phyloP scores from a whole-genome alignment of 1,140 invertebrate species.

The Bilobella aurantiaca region DNA sequence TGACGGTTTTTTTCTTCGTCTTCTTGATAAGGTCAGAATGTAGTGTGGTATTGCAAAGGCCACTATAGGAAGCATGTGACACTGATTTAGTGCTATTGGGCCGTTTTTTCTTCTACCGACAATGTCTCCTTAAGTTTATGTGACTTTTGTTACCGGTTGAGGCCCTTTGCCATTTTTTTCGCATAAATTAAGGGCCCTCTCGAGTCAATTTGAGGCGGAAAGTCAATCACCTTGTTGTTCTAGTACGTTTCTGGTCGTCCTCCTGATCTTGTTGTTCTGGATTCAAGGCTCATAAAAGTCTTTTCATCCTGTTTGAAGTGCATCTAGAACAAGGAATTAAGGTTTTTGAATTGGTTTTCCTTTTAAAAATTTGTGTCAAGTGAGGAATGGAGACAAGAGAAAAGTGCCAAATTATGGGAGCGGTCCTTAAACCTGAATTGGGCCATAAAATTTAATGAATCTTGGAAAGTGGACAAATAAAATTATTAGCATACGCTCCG shows the following conservation, averaged over 20 bases:
- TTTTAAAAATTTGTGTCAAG: too few relatives aligned
- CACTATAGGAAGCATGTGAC: not conserved
- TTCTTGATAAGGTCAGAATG: not conserved
- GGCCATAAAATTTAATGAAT: too few relatives aligned
- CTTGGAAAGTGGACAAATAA: too few relatives aligned
- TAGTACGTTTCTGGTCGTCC: not conserved
- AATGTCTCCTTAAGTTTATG: not conserved
- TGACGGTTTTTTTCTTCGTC: not conserved
- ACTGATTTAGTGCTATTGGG: not conserved
- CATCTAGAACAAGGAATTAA: too few relatives aligned
- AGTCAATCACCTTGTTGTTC: not conserved
- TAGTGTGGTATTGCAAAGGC: not conserved
- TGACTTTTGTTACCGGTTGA: not conserved
- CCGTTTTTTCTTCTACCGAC: not conserved
- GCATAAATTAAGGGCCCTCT: not conserved
- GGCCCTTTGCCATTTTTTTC: not conserved
- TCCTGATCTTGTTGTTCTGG: not conserved
- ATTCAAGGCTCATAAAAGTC: too few relatives aligned
- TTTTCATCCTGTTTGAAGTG: too few relatives aligned
- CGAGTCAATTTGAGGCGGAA: not conserved
- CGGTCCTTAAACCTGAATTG: too few relatives aligned
- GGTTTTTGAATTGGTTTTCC: too few relatives aligned
- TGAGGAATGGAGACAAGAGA: too few relatives aligned
- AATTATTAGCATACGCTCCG: too few relatives aligned
- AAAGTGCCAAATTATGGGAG: too few relatives aligned